Conservation (phyloP, 2,113 vertebrate species). For the Aepyceros melampus region DNA sequence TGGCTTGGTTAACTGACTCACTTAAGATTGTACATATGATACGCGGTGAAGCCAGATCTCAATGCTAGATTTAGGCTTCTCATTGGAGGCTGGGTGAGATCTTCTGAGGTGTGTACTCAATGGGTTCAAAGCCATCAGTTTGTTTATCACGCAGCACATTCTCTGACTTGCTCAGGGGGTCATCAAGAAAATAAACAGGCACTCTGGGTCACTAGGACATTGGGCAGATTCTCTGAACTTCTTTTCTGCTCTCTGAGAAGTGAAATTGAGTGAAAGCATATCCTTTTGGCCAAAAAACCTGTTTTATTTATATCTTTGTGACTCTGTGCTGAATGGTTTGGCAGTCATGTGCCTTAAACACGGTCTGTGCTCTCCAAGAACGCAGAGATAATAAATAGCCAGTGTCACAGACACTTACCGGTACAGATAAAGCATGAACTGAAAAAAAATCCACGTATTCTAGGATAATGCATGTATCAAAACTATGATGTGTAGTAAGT, state of each 20-base stretch:
- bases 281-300: neutral
- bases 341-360: neutral
- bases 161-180: neutral
- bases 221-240: neutral
- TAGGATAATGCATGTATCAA: neutral
- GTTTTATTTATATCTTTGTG: neutral
- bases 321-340: neutral
- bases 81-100: neutral
- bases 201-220: neutral
- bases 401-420: neutral
- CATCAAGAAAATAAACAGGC: neutral
- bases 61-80: rapidly evolving
- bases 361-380: neutral
- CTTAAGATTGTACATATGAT: neutral
- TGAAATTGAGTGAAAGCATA: neutral
- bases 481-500: rapidly evolving
- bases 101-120: neutral
- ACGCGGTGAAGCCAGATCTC: neutral
- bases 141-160: neutral
- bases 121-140: neutral
- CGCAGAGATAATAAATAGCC: neutral
- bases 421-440: neutral
- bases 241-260: neutral
- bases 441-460: neutral
- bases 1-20: rapidly evolving